These are phyloP conservation scores for Plestiodon gilberti DNA, from an alignment of 2,113 vertebrate genomes.

Conservation along the genomic window DNA sequence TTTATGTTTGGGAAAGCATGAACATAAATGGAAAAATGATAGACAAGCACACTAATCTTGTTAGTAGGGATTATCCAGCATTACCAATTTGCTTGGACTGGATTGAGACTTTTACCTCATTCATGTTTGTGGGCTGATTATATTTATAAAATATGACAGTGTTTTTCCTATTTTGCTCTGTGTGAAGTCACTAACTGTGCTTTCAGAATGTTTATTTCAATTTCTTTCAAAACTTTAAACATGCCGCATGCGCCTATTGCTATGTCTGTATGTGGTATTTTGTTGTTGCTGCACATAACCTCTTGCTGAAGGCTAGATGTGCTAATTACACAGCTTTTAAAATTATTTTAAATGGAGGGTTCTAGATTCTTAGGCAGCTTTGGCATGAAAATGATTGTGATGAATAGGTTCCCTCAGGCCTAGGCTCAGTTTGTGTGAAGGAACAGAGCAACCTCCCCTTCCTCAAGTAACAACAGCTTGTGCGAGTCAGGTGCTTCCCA, in stretches of 20 bases:
- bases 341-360: neutral
- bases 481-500: neutral
- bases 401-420: neutral
- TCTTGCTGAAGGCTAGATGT: neutral
- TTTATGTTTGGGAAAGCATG: constrained; percentile 1
- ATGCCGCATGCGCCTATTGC: neutral
- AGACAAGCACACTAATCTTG: neutral
- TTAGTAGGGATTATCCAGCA: neutral
- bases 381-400: neutral
- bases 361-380: neutral
- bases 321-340: neutral
- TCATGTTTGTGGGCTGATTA: constrained; percentile 10
- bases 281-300: neutral
- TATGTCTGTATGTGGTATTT: neutral
- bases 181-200: neutral
- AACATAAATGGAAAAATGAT: neutral
- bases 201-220: constrained; percentile 16
- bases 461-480: neutral
- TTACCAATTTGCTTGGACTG: neutral
- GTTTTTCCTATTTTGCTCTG: neutral
- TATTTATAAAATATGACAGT: constrained; percentile 9
- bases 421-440: neutral
- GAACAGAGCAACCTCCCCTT: neutral
- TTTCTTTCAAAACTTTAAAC: constrained; percentile 19
- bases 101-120: neutral